These are phyloP conservation scores for Trissolcus brochymenae DNA, from an alignment of 2,888 invertebrate genomes.

Conservation along the genomic window DNA sequence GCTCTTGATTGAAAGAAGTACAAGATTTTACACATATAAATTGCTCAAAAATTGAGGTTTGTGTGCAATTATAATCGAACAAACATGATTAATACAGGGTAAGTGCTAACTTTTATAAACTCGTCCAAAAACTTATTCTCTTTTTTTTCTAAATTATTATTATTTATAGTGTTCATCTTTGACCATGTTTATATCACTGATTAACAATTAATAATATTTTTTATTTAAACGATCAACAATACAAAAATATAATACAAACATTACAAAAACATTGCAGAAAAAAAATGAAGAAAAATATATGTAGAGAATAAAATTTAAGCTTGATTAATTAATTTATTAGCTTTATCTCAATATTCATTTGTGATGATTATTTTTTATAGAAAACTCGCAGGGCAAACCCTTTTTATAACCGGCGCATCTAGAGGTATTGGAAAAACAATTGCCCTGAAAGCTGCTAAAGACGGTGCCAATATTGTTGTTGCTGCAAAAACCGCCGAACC, in stretches of 20 bases:
- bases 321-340: too few species aligned
- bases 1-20: neutral
- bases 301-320: too few species aligned
- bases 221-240: too few species aligned
- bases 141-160: too few species aligned
- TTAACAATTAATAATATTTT: too few species aligned
- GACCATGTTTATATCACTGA: too few species aligned
- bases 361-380: conserved; percentile 71
- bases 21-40: neutral
- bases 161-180: too few species aligned
- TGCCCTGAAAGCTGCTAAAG: conserved; percentile 92
- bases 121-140: neutral
- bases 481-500: conserved; percentile 94
- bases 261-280: too few species aligned
- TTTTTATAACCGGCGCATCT: conserved; percentile 97
- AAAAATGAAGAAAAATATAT: too few species aligned
- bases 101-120: conserved; percentile 1
- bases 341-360: too few species aligned
- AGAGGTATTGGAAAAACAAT: conserved; percentile 97
- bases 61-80: neutral
- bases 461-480: conserved; percentile 94
- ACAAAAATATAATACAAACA: too few species aligned
- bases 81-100: conserved; percentile 32
- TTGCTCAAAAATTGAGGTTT: neutral
- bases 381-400: conserved; percentile 89